phyloP scores from a whole-genome alignment of 2,797 vertebrate genomes.

The Cyclura pinguis region DNA sequence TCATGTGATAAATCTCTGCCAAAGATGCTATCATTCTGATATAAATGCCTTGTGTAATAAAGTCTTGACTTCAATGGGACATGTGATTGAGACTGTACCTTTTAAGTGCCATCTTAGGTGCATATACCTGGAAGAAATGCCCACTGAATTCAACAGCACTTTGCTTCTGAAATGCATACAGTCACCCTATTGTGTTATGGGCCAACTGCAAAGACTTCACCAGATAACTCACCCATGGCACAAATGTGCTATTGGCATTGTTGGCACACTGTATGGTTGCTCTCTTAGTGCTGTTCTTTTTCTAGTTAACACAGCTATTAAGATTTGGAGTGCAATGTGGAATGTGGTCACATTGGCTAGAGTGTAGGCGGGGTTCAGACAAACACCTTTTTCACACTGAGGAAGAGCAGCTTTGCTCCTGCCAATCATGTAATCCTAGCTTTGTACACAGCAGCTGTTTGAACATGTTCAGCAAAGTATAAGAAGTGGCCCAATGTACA shows the following conservation, averaged over 20 bases:
- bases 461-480: not conserved
- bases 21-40: too few relatives aligned
- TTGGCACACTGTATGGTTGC: not conserved
- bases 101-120: not conserved
- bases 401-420: not conserved
- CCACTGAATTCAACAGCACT: not conserved
- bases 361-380: not conserved
- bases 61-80: not conserved
- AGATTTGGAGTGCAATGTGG: not conserved
- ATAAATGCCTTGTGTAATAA: too few relatives aligned
- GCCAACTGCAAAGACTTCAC: not conserved
- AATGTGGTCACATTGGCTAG: not conserved
- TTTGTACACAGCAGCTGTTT: not conserved
- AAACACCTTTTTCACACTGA: not conserved
- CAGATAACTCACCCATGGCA: not conserved
- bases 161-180: not conserved
- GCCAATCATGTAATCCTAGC: not conserved
- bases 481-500: not conserved
- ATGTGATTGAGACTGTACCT: too few relatives aligned
- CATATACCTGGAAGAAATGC: not conserved
- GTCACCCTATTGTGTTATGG: not conserved
- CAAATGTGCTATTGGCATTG: not conserved
- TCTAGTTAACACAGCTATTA: not conserved
- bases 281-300: not conserved
- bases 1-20: too few relatives aligned